Conservation (phyloP, 2,797 vertebrate species). For the Yasuhikotakia modesta region DNA sequence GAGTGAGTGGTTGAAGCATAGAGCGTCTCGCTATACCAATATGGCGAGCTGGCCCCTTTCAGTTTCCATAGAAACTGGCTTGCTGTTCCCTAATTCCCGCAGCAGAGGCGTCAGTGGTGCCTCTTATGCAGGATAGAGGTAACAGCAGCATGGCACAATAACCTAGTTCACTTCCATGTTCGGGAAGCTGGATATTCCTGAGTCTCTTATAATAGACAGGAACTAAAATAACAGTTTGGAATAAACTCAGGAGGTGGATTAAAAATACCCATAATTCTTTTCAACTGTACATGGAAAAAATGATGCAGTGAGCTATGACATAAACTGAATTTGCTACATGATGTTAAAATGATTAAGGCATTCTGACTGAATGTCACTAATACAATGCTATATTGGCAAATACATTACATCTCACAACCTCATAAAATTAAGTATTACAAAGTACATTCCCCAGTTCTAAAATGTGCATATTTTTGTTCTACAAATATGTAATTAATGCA, state of each 20-base stretch:
- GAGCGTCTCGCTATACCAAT: slow-evolving; percentile 63
- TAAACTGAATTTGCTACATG: not conserved
- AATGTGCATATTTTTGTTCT: not conserved
- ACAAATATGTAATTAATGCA: not conserved
- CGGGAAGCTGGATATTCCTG: slow-evolving; percentile 3
- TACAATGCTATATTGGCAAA: not conserved
- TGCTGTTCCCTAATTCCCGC: slow-evolving; percentile 51
- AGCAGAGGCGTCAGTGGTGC: slow-evolving; percentile 61
- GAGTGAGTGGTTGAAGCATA: slow-evolving; percentile 32
- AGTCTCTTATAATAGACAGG: not conserved
- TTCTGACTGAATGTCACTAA: too few species aligned
- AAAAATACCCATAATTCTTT: not conserved
- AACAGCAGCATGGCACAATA: slow-evolving; percentile 77
- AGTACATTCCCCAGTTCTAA: not conserved
- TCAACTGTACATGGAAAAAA: not conserved
- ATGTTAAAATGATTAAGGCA: too few species aligned
- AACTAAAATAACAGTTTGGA: not conserved
- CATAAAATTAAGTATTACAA: not conserved
- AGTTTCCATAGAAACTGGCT: slow-evolving; percentile 74
- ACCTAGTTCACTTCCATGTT: slow-evolving; percentile 70
- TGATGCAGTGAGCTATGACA: not conserved
- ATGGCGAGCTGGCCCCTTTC: slow-evolving; percentile 53
- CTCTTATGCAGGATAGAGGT: slow-evolving; percentile 60
- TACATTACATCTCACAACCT: not conserved
- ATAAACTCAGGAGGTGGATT: not conserved